phyloP scores from a whole-genome alignment of 2,113 vertebrate genomes.

The Otis tarda region DNA sequence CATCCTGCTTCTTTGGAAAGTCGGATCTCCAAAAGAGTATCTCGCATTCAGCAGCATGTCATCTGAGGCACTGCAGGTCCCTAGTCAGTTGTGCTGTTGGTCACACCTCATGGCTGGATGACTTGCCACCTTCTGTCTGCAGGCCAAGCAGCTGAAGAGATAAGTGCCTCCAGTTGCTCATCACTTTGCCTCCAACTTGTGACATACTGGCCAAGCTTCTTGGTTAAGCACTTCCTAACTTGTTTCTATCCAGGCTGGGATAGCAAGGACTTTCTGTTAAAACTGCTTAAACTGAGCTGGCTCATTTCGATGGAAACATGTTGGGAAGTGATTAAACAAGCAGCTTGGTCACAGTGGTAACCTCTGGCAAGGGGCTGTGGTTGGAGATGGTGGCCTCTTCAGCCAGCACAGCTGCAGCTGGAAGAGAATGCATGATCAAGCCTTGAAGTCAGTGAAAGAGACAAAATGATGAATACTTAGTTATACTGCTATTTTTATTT shows the following conservation, averaged over 20 bases:
- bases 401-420: background rate
- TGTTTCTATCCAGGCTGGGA: background rate
- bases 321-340: background rate
- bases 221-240: background rate
- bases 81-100: background rate
- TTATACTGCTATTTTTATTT: background rate
- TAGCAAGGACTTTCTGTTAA: background rate
- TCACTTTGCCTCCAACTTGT: background rate
- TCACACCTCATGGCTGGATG: background rate
- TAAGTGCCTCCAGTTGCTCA: background rate
- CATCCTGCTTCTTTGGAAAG: background rate
- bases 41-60: background rate
- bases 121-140: background rate
- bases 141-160: background rate
- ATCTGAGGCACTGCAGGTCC: background rate
- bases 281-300: background rate
- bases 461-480: background rate
- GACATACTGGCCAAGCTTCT: background rate
- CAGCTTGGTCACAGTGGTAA: background rate
- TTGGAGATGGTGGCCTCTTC: background rate
- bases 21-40: background rate
- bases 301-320: background rate
- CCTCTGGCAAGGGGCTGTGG: background rate
- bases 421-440: background rate
- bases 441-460: background rate